Conservation (phyloP, 2,888 invertebrate species). For the Cerastis leucographa region DNA sequence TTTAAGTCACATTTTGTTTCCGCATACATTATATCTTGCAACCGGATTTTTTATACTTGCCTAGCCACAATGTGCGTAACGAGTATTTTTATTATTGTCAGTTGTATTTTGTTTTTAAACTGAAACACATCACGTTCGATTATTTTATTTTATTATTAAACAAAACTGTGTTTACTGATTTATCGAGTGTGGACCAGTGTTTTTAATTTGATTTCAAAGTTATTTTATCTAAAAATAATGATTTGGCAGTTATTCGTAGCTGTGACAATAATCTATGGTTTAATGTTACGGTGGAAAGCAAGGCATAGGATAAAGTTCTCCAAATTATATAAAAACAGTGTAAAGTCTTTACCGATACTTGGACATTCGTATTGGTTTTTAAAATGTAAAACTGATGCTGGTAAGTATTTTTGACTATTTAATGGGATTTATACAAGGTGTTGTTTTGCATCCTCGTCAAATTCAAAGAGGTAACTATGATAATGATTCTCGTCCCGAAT, state of each 20-base stretch:
- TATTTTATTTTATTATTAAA: background rate
- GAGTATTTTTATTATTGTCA: slow-evolving; percentile 25
- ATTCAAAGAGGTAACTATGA: too few relatives aligned
- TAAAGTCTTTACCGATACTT: slow-evolving; percentile 64
- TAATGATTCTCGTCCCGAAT: too few relatives aligned
- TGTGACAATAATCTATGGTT: slow-evolving; percentile 38
- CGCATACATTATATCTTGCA: slow-evolving; percentile 16
- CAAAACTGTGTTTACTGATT: too few relatives aligned
- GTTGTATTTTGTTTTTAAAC: slow-evolving; percentile 38
- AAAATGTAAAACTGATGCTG: slow-evolving; percentile 60
- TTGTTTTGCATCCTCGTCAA: too few relatives aligned
- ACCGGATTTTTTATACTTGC: slow-evolving; percentile 26
- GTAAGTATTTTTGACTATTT: slow-evolving; percentile 47
- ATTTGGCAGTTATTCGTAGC: slow-evolving; percentile 46
- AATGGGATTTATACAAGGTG: background rate
- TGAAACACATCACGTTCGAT: slow-evolving; percentile 26
- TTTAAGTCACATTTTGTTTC: slow-evolving; percentile 12
- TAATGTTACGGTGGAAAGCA: slow-evolving; percentile 59
- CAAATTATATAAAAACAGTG: slow-evolving; percentile 56
- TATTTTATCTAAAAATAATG: slow-evolving; percentile 34
- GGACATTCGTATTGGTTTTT: slow-evolving; percentile 65
- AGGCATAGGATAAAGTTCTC: slow-evolving; percentile 59
- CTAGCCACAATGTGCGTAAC: background rate
- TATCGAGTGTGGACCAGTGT: background rate
- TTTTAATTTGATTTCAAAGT: background rate